Evolutionary conservation across 2,113 vertebrate genomes (phyloP).

Genomic region (Sterrhoptilus dennistouni): DNA sequence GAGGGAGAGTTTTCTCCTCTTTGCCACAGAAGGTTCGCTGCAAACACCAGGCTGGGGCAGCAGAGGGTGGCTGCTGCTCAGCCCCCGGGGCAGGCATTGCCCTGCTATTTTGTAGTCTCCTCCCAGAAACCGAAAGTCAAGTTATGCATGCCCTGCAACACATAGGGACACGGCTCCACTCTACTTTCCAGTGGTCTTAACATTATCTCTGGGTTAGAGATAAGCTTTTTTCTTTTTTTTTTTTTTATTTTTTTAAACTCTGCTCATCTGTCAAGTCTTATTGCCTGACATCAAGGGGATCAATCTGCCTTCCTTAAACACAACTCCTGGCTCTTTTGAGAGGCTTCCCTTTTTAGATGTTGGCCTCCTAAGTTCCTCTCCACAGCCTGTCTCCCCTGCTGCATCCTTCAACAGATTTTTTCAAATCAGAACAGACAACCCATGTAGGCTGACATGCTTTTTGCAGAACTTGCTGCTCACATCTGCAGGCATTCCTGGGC

Average conservation of each 20-base stretch:
- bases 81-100: background rate
- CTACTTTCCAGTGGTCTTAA: background rate
- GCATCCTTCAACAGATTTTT: slow-evolving; percentile 43
- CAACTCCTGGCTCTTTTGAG: slow-evolving; percentile 2
- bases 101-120: background rate
- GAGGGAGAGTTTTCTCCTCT: background rate
- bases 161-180: background rate
- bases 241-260: background rate
- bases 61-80: background rate
- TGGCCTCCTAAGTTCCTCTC: slow-evolving; percentile 18
- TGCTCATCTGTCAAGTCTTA: slow-evolving; percentile 31
- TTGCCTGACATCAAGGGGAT: slow-evolving; percentile 27
- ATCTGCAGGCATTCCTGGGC: background rate
- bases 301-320: slow-evolving; percentile 26
- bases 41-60: background rate
- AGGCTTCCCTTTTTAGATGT: slow-evolving; percentile 28
- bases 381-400: slow-evolving; percentile 48
- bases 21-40: background rate
- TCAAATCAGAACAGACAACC: slow-evolving; percentile 61
- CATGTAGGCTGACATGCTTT: slow-evolving; percentile 33
- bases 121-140: background rate
- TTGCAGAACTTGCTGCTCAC: background rate
- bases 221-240: background rate
- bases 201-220: background rate
- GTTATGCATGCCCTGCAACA: background rate